phyloP scores from a whole-genome alignment of 2,797 vertebrate species.

The Oophaga sylvatica region DNA sequence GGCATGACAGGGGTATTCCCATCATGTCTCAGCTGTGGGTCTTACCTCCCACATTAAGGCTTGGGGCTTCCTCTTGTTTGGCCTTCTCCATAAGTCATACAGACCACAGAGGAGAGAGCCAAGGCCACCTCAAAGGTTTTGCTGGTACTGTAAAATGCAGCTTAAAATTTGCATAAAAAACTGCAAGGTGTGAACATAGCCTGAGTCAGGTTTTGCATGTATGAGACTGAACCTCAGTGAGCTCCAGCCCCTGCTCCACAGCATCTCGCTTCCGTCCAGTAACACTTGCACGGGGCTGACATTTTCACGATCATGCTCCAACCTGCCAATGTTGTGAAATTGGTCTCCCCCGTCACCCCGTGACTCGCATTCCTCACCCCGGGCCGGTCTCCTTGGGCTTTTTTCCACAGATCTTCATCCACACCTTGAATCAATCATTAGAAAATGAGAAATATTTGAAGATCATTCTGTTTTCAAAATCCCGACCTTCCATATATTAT shows the following conservation, averaged over 20 bases:
- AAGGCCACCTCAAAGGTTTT: too few species aligned
- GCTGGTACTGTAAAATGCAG: too few species aligned
- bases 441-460: slow-evolving; percentile 42
- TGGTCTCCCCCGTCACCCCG: slow-evolving; percentile 35
- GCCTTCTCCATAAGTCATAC: too few species aligned
- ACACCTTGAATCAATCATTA: slow-evolving; percentile 60
- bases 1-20: too few species aligned
- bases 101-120: too few species aligned
- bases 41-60: too few species aligned
- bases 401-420: slow-evolving; percentile 43
- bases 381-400: slow-evolving; percentile 49
- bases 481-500: slow-evolving; percentile 1
- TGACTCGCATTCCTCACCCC: slow-evolving; percentile 48
- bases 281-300: background rate
- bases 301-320: background rate
- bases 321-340: slow-evolving; percentile 46
- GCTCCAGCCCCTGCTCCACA: slow-evolving; percentile 1
- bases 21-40: too few species aligned
- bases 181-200: slow-evolving; percentile 28
- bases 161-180: too few species aligned
- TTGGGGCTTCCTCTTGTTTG: too few species aligned
- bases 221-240: background rate
- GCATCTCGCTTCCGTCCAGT: background rate
- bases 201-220: background rate
- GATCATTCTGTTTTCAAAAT: slow-evolving; percentile 3